Base-by-base conservation (phyloP, 2,797 vertebrate genomes). In the Myiotriccus ornatus region DNA sequence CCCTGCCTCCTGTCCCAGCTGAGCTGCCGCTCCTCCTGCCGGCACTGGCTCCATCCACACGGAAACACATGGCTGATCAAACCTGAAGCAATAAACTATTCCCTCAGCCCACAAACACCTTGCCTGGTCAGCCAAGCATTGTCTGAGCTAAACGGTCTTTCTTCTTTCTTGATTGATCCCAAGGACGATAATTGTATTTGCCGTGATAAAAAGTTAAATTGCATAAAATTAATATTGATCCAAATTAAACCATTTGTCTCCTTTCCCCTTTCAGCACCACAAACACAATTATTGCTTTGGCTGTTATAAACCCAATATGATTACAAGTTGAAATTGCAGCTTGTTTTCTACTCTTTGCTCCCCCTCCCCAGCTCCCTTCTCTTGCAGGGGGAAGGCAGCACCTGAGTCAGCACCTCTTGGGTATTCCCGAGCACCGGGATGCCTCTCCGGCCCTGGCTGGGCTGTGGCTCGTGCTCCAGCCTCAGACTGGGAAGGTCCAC, bases 201-300 rank as follows among this genome's bases (percentile, higher is more conserved):
- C 97, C 87, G 83, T 84, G 97, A 96, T 94, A 97, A 97, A 92
- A 93, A 96, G 97, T 96, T 97, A 97, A 97, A 97, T 94, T 95
- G 97, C 91, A 88, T 97, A 97, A 97, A 98, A 98, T 98, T 97
- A 98, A 98, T 98, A 98, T 98, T 93, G 97, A 98, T 97, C 97
- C 97, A 96, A 97, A 98, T 98, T 97, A 98, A 97, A 94, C 92
- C 96, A 93, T 98, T 98, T 97, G 96, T 97, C 97, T 98, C 96
- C 94, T 94, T 93, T 95, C 94, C 93, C 89, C 94, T 97, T 97
- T 97, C 68, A 10, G 65, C 92, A 91, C 84, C 90, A 65, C 96
- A 97, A 88, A 97, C 75, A 95, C 90, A 95, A 84, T 97, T 95
- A 95, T 65, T 74, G 95, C 96, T 87, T n/a, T 80, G 81, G 87